Percentiles rank a stretch among this genome's conserved stretches.
phyloP scores from a whole-genome alignment of 1,140 invertebrate genomes.

The Saccostrea glomerata region DNA sequence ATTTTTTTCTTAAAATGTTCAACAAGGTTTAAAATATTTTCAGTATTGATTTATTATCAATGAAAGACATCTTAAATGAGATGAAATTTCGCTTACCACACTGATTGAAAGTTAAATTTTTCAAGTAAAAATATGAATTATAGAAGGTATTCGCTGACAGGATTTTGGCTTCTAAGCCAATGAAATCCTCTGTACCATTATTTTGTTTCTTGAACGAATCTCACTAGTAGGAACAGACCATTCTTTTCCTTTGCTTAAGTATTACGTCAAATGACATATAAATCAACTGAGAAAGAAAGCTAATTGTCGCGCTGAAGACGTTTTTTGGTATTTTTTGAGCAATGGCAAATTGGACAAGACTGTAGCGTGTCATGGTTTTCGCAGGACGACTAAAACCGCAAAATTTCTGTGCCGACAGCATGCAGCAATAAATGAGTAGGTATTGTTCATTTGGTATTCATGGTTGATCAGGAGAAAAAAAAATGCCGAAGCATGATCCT shows the following conservation, averaged over 20 bases:
- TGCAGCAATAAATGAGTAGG: slow-evolving; percentile 23
- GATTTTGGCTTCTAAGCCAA: too few relatives aligned
- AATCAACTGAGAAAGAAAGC: not conserved
- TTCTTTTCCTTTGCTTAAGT: not conserved
- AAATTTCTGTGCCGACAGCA: not conserved
- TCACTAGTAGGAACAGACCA: too few relatives aligned
- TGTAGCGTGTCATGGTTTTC: not conserved
- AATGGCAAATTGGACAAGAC: not conserved
- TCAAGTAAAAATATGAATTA: too few relatives aligned
- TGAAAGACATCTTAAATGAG: too few relatives aligned
- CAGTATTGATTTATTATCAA: too few relatives aligned
- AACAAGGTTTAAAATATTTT: too few relatives aligned
- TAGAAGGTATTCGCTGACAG: too few relatives aligned
- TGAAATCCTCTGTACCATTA: too few relatives aligned
- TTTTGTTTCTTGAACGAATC: too few relatives aligned
- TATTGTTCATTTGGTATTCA: slow-evolving; percentile 27
- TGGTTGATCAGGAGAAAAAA: slow-evolving; percentile 30
- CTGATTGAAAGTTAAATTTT: too few relatives aligned
- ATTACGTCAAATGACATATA: slow-evolving; percentile 5
- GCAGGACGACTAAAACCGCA: slow-evolving; percentile 26
- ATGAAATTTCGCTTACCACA: too few relatives aligned
- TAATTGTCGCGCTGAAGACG: not conserved
- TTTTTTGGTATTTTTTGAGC: not conserved
- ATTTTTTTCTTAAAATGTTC: too few relatives aligned
- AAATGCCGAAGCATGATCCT: slow-evolving; percentile 35